Conservation (phyloP, 2,797 vertebrate genomes). For the Hydrocynus forskahlii region DNA sequence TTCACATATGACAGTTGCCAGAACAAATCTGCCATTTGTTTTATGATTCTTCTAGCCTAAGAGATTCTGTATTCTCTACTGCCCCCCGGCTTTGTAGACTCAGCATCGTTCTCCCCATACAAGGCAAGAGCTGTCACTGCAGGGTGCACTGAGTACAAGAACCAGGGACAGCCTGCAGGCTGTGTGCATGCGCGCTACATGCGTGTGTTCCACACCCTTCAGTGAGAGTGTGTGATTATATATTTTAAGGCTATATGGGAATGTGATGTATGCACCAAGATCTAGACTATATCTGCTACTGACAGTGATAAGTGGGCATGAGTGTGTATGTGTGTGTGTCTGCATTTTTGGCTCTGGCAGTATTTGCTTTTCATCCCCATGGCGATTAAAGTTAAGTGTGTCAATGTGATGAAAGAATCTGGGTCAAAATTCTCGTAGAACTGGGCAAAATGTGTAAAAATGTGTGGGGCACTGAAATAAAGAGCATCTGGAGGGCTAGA, state of each 20-base stretch:
- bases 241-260: neutral
- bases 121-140: slow-evolving; percentile 46
- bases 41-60: slow-evolving; percentile 52
- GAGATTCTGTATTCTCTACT: neutral
- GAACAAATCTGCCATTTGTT: slow-evolving; percentile 66
- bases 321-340: slow-evolving; percentile 8
- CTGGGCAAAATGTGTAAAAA: slow-evolving; percentile 1
- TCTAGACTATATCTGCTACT: neutral
- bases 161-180: slow-evolving; percentile 26
- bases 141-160: slow-evolving; percentile 35
- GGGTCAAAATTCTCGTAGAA: slow-evolving; percentile 19
- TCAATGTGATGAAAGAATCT: slow-evolving; percentile 44
- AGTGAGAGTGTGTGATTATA: neutral
- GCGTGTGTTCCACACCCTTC: slow-evolving; percentile 4
- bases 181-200: slow-evolving; percentile 11
- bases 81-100: slow-evolving; percentile 6
- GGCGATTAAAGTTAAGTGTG: slow-evolving; percentile 11
- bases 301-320: neutral
- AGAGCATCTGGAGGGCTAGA: slow-evolving; percentile 8
- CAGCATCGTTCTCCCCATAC: slow-evolving; percentile 30
- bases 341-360: neutral
- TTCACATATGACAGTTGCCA: slow-evolving; percentile 68
- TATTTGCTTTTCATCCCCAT: neutral
- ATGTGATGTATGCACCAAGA: neutral
- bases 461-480: neutral